These are phyloP conservation scores for Dendrophyllia cribrosa DNA, from an alignment of 64 coral and sea anemone genomes.

Conservation along the genomic window DNA sequence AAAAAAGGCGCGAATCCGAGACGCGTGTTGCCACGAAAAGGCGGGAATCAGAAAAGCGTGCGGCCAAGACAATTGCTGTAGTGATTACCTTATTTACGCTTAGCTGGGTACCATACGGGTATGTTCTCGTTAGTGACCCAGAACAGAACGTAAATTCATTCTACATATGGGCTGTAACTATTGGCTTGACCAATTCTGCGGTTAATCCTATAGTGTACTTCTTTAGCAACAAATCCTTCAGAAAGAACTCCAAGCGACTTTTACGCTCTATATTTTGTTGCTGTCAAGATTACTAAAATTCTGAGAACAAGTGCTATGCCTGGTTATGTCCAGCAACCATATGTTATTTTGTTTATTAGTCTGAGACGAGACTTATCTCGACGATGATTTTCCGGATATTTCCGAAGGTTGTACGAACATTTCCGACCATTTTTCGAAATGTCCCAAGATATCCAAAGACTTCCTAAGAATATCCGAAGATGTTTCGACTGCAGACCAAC, in stretches of 20 bases:
- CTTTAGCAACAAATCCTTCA: conserved; percentile 59
- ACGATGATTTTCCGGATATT: no score
- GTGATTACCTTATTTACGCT: conserved; percentile 59
- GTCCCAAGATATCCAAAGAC: no score
- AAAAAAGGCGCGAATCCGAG: background rate
- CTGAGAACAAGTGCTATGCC: no score
- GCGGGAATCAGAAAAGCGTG: conserved; percentile 53
- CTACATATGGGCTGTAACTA: conserved; percentile 65
- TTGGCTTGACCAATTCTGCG: conserved; percentile 56
- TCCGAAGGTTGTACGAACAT: no score
- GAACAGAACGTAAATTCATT: conserved; percentile 56
- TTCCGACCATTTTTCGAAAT: no score
- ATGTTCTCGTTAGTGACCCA: conserved; percentile 54
- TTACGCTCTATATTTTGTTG: background rate
- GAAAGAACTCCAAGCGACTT: background rate
- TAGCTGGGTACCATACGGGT: conserved; percentile 62
- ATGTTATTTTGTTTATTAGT: no score
- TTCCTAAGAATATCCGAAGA: no score
- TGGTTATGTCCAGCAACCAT: no score
- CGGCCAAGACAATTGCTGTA: conserved; percentile 48
- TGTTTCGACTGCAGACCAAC: no score
- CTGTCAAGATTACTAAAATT: background rate
- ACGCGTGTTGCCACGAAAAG: background rate
- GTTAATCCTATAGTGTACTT: conserved; percentile 63
- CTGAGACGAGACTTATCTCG: no score